Base-by-base conservation (phyloP, 2,797 vertebrate genomes). In the Adelosebastes latens region DNA sequence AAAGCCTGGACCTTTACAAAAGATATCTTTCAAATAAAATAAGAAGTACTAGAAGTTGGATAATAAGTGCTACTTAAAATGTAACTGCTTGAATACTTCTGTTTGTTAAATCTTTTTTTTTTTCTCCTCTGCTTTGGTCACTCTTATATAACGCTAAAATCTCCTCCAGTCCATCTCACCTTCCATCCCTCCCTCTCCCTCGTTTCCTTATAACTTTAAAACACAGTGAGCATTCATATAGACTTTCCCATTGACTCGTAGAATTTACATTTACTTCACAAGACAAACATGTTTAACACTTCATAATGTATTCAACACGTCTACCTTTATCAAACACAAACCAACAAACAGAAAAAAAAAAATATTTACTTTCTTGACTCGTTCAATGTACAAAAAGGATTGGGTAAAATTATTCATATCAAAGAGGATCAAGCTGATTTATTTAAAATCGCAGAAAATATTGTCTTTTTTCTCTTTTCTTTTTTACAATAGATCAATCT, bases 201-300 rank as follows among this genome's bases (percentile, higher is more conserved):
- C 24, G 2, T 79, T 80, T 85, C 72, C 66, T 66, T 66, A 78
- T 12, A 80, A 86, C 77, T 89, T 84, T 80, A 90, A 89, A 92
- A 93, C 89, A 93, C 92, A 92, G 91, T 90, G 88, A 94, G 89
- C 84, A 67, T 88, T 89, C 79, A 77, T 86, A 74, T 87, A 87
- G 87, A 92, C 81, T 90, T 91, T 77, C 92, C 86, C 89, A 84
- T 79, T 87, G 77, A 94, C 88, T 92, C 32, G 65, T 85, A 94
- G 77, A 93, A 94, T 94, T 91, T 92, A 95, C 94, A 95, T 92
- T 92, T 89, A 95, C 89, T 94, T 94, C 94, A 96, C 95, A 87
- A 93, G 89, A 93, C 89, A 89, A 86, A 89, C 90, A 90, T 86
- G 85, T 92, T 92, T 72, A 88, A 94, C 89, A 93, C 83, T 89